Base-by-base conservation (phyloP, 2,888 invertebrate genomes). In the Archips crataeganus region DNA sequence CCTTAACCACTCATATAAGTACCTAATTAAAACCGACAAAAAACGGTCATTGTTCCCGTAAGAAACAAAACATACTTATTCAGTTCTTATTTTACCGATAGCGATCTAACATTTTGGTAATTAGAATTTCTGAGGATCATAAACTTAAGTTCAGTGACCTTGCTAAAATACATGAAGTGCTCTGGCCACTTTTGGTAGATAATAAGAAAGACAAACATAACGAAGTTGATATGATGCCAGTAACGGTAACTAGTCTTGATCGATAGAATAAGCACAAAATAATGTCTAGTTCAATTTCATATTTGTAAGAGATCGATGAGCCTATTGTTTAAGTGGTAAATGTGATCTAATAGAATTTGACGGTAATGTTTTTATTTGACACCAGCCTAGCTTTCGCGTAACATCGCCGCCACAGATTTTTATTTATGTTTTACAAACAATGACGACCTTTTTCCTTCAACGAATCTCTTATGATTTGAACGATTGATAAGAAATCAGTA, bases 11-110 rank as follows among this genome's bases (percentile, higher is more conserved):
- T 69, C 68, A 61, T 51, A 63, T 78, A 81, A 23, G 23, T 23
- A 78, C 82, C 83, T 85, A 85, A 87, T 88, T 87, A 85, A 84
- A 82, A 74, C 61, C 70, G 73, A 82, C 80, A 87, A 88, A 87
- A 87, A 88, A 82, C 60, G 71, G 71, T 78, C 80, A 78, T 82
- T 80, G 81, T 82, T 81, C 75, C 78, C 77, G 75, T 79, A 81
- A 80, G 80, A 85, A 87, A 88, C 87, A 87, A 87, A 89, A 89
- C 91, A 90, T 90, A 87, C 88, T 89, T 87, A 85, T 87, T 87
- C 87, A 81, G 84, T 85, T 81, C 80, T 76, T 80, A 78, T 76
- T 77, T 76, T 75, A 75, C 42, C 77, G 92, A 93, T 93, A 88
- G 82, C 75, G 77, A 93, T 93, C 91, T 85, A 45, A 74, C 76